These are phyloP conservation scores for Alcedo atthis DNA, from an alignment of 2,797 vertebrate genomes.

Conservation along the genomic window DNA sequence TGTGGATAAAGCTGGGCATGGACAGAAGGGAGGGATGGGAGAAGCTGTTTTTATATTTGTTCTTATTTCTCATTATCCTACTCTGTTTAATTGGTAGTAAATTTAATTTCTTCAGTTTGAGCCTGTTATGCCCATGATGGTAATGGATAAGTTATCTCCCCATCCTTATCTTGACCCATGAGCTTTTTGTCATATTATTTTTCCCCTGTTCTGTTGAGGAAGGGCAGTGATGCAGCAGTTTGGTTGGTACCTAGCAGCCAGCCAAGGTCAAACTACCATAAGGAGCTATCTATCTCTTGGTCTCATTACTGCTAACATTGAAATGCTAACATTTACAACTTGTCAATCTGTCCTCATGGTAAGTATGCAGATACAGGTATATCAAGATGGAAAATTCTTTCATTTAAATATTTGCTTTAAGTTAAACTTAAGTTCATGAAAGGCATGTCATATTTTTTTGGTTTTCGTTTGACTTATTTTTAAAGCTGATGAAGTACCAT, in stretches of 20 bases:
- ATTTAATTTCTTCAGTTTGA: neutral
- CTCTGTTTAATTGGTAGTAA: neutral
- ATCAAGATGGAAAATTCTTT: neutral
- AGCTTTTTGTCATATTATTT: neutral
- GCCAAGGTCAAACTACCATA: neutral
- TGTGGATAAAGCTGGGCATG: neutral
- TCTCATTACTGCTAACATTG: neutral
- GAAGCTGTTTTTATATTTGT: neutral
- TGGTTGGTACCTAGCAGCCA: neutral
- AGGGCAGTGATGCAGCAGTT: accelerated
- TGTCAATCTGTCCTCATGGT: neutral
- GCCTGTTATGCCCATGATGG: neutral
- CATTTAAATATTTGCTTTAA: neutral
- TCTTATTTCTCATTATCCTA: neutral
- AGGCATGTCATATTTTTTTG: neutral
- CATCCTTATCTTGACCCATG: neutral
- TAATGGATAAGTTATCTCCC: neutral
- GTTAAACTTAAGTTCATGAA: neutral
- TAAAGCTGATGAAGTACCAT: neutral
- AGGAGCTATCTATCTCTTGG: neutral
- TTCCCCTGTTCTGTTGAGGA: neutral
- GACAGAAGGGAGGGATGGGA: neutral
- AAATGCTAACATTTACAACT: neutral
- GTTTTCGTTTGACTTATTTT: neutral
- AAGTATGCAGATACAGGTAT: neutral